Conservation (phyloP, 2,797 vertebrate species). For the Cossypha heuglini region DNA sequence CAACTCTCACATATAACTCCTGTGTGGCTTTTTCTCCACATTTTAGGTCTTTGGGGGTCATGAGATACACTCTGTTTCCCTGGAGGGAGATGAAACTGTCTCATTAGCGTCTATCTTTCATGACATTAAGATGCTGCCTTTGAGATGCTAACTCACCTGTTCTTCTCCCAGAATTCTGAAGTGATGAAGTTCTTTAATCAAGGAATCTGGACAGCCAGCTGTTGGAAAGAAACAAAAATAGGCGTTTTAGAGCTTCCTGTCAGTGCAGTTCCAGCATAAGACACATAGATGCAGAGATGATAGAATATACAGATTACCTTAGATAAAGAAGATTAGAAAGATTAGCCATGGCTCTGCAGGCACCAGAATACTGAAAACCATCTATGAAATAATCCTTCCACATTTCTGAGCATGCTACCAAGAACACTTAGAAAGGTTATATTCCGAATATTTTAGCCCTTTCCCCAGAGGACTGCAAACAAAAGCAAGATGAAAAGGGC, state of each 20-base stretch:
- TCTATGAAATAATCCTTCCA: constrained; percentile 37
- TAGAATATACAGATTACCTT: constrained; percentile 42
- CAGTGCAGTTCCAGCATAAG: not conserved
- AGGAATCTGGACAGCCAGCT: constrained; percentile 87
- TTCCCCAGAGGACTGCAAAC: constrained; percentile 40
- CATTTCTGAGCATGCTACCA: constrained; percentile 24
- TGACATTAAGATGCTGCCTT: not conserved
- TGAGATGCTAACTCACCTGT: constrained; percentile 81
- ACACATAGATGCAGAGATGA: not conserved
- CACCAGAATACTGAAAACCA: constrained; percentile 9
- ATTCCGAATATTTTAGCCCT: constrained; percentile 12
- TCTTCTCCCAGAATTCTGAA: constrained; percentile 88
- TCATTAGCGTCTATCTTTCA: constrained; percentile 68
- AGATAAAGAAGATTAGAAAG: constrained; percentile 61
- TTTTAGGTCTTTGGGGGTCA: constrained; percentile 46
- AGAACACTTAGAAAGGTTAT: constrained; percentile 46
- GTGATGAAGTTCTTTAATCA: constrained; percentile 92
- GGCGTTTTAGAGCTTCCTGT: constrained; percentile 10
- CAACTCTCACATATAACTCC: not conserved
- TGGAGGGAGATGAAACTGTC: constrained; percentile 37
- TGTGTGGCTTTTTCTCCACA: not conserved
- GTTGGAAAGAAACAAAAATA: constrained; percentile 63
- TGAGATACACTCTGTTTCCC: constrained; percentile 44
- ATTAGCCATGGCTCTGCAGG: constrained; percentile 11
- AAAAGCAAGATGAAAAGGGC: constrained; percentile 52